These are phyloP conservation scores for Urocyon cinereoargenteus DNA, from an alignment of 2,797 vertebrate species.

Conservation along the genomic window DNA sequence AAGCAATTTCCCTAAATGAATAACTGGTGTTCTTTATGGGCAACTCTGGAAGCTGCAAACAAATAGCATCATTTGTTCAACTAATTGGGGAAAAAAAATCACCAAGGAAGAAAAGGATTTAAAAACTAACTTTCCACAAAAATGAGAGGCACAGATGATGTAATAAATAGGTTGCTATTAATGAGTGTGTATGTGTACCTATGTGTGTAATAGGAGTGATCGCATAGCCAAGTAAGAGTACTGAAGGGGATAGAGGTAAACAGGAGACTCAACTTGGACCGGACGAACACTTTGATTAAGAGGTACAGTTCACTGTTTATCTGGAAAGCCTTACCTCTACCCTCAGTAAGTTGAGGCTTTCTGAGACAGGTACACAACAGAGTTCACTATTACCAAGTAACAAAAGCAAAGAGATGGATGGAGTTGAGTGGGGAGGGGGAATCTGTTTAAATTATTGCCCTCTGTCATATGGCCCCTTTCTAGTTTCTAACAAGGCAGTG, in stretches of 20 bases:
- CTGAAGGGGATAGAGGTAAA: neutral
- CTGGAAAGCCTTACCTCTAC: neutral
- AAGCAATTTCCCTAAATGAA: constrained; percentile 72
- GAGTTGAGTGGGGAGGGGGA: no score
- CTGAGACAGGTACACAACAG: neutral
- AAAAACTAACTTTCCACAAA: constrained; percentile 24
- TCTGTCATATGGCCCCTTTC: neutral
- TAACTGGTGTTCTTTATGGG: constrained; percentile 62
- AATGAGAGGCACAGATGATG: neutral
- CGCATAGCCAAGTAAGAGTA: neutral
- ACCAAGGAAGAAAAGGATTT: constrained; percentile 39
- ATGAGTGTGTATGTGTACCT: neutral
- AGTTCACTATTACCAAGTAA: neutral
- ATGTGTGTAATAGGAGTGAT: neutral
- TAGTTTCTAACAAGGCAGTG: neutral
- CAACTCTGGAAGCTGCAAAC: constrained; percentile 32
- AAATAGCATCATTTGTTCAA: constrained; percentile 64
- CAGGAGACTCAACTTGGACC: neutral
- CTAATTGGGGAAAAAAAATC: constrained; percentile 40
- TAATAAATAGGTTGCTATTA: neutral
- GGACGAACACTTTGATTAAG: neutral
- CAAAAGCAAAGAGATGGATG: neutral
- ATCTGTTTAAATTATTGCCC: neutral
- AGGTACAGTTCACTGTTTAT: neutral
- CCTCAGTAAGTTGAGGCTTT: neutral